phyloP scores from a whole-genome alignment of 2,797 vertebrate genomes.

The Pteropus rufus region DNA sequence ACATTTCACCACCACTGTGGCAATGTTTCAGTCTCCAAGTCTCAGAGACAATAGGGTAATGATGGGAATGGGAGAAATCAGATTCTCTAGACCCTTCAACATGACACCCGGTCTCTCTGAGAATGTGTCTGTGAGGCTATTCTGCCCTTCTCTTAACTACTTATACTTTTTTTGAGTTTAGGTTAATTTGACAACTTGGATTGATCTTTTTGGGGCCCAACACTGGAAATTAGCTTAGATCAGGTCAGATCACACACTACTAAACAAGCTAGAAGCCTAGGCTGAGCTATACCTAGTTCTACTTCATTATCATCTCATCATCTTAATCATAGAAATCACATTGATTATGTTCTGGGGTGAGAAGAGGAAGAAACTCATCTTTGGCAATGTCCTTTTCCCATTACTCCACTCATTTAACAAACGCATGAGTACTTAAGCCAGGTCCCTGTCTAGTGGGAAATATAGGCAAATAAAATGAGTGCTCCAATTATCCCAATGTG shows the following conservation, averaged over 20 bases:
- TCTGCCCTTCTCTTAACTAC: neutral
- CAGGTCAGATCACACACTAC: neutral
- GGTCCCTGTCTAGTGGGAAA: neutral
- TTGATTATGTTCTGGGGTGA: neutral
- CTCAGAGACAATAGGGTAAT: neutral
- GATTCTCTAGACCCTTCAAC: neutral
- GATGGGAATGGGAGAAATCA: neutral
- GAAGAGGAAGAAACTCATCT: neutral
- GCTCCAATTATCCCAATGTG: neutral
- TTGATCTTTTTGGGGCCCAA: neutral
- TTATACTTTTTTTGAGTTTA: neutral
- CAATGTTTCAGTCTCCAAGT: conserved; percentile 9
- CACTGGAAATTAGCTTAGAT: conserved; percentile 24
- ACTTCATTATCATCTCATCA: neutral
- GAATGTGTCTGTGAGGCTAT: neutral
- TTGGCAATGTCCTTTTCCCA: conserved; percentile 21
- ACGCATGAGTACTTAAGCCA: conserved; percentile 10
- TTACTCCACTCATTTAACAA: conserved; percentile 31
- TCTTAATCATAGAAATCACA: conserved; percentile 19
- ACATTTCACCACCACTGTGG: conserved; percentile 48
- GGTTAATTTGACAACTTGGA: conserved; percentile 17
- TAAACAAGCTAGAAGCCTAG: conserved; percentile 23
- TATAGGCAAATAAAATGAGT: neutral
- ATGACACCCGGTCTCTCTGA: neutral
- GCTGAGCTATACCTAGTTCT: neutral